These are phyloP conservation scores for Anabas testudineus DNA, from an alignment of 2,797 vertebrate species.

Conservation along the genomic window DNA sequence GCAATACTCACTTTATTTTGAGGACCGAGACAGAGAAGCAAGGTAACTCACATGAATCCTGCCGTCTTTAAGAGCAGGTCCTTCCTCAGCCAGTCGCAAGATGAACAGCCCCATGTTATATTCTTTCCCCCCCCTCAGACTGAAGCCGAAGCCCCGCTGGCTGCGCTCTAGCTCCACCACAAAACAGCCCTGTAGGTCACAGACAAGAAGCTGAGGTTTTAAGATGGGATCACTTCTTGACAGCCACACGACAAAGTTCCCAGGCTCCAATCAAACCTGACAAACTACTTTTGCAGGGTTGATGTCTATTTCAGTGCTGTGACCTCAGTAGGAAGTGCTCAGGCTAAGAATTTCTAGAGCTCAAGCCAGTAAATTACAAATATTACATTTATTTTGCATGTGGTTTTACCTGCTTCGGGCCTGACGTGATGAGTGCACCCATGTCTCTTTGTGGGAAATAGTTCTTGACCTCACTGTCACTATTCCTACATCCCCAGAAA, in stretches of 20 bases:
- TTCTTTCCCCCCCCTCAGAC: slow-evolving; percentile 96
- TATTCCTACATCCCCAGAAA: slow-evolving; percentile 64
- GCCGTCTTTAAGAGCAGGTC: slow-evolving; percentile 93
- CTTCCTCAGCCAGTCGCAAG: slow-evolving; percentile 95
- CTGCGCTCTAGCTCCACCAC: slow-evolving; percentile 95
- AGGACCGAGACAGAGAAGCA: slow-evolving; percentile 24
- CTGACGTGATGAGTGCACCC: slow-evolving; percentile 71
- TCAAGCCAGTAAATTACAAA: neutral
- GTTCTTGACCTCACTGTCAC: slow-evolving; percentile 85
- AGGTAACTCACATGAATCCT: slow-evolving; percentile 90
- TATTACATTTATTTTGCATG: neutral
- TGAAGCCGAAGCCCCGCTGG: slow-evolving; percentile 96
- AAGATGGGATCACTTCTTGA: neutral
- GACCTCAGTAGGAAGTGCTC: neutral
- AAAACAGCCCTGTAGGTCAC: slow-evolving; percentile 86
- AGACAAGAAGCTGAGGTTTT: slow-evolving; percentile 1
- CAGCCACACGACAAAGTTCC: neutral
- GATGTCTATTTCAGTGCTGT: neutral
- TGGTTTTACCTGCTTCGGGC: slow-evolving; percentile 83
- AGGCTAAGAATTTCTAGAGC: neutral
- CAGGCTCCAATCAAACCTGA: neutral
- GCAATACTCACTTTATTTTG: neutral
- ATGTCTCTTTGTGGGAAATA: slow-evolving; percentile 79
- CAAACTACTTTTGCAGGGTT: neutral
- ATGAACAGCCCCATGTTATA: slow-evolving; percentile 99